Base-by-base conservation (phyloP, 2,888 invertebrate species). In the Acrobasis repandana region DNA sequence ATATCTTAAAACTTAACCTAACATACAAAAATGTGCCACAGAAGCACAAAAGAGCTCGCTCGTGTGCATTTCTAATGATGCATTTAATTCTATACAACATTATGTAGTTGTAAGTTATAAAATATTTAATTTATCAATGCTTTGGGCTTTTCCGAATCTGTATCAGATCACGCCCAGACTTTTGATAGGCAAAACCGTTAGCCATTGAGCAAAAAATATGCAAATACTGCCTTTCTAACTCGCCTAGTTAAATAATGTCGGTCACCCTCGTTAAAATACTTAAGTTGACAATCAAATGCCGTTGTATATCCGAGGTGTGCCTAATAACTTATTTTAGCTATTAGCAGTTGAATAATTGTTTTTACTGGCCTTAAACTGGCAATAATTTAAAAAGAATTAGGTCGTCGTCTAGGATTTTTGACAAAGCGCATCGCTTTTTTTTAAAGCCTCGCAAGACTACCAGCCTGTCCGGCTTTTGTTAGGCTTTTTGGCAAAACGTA, bases 231-330 rank as follows among this genome's bases (percentile, higher is more conserved):
- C 51, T 9, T n/a, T n/a, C 15, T 36, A 36, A 9, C 15, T 36
- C 33, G 52, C 16, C 52, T 52, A 15, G 52, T 34, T 52, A 28
- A 6, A 14, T 43, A 43, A 52, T 52, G 36, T 36, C 52, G 52
- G 52, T 36, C 52, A 52, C 34, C 10, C 33, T 52, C 36, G 36
- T 52, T 52, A 52, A 36, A 36, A 52, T 36, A 52, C 36, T 52
- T 52, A 16, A 52, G 36, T 52, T 52, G 52, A 52, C 52, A 52
- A 52, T 52, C 52, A 36, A 43, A 43, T 15, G 11, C 52, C 34
- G 52, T 52, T 52, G 16, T 52, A 18, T 51, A 34, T 51, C 34
- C 15, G 16, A 5, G 3, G 15, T 52, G 52, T 36, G 52, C 52
- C 36, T 50, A 20, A 20, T 50, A 50, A 50, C 50, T 28, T 50